Base-by-base conservation (phyloP, 2,888 invertebrate genomes). In the Anodontia alba region DNA sequence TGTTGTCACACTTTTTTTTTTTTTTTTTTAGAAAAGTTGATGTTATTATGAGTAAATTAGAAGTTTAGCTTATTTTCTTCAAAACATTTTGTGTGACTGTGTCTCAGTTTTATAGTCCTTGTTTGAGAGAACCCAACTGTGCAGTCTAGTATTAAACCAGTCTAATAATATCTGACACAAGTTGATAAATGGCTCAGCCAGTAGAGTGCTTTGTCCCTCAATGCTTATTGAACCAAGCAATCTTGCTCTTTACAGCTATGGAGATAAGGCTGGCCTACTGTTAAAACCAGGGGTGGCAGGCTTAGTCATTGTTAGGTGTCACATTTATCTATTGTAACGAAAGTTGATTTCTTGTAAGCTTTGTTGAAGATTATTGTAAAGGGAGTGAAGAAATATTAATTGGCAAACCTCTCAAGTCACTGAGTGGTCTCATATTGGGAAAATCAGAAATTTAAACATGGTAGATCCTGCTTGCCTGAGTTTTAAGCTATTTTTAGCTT, bases 161-260 rank as follows among this genome's bases (percentile, higher is more conserved):
- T 80, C 84, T 81, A 87, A 87, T 87, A 89, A 86, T 62, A 62
- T 62, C 62, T 89, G 88, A 88, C 89, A 86, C 83, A 78, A 83
- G 80, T 89, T 89, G 90, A 90, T 90, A 89, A 89, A 90, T 90
- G 88, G 86, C 82, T 62, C 84, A 82, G 87, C 82, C 83, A 80
- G 87, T 83, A 81, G 75, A 73, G 78, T 75, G 78, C 84, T 86
- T 90, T 90, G 90, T 90, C 88, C 87, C 86, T 88, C 87, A 82
- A 73, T 85, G 87, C 87, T 86, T 88, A 88, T 88, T 86, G 84
- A 88, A 84, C 84, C 83, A 83, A 81, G 77, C 82, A 85, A 70
- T 79, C 69, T 78, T 77, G 70, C 79, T 54, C 84, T 85, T 82
- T 84, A 79, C 83, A 84, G 83, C 85, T 87, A 87, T 82, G 87